Percentiles rank a stretch among this genome's conserved stretches.
Evolutionary conservation across 2,888 invertebrate genomes (phyloP).

Genomic region (Callimorpha dominula): DNA sequence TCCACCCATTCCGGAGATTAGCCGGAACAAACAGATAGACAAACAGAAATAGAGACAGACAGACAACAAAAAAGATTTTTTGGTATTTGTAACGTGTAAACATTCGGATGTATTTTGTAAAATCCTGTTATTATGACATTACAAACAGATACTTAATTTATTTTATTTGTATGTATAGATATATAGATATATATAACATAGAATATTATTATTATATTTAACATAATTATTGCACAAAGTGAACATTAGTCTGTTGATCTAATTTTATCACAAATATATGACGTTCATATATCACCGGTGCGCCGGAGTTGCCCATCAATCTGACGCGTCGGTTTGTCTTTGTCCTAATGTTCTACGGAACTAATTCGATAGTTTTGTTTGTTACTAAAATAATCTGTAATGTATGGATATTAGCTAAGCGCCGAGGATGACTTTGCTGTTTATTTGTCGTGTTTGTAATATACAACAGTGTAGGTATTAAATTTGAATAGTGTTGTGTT

Average conservation of each 20-base stretch:
- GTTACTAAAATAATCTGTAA: slow-evolving; percentile 32
- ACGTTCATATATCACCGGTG: slow-evolving; percentile 50
- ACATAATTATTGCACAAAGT: not conserved
- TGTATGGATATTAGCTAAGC: slow-evolving; percentile 7
- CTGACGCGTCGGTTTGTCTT: slow-evolving; percentile 49
- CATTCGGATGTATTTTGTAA: too few species aligned
- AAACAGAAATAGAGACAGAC: too few species aligned
- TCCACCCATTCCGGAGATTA: too few species aligned
- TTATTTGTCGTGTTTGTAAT: slow-evolving; percentile 2
- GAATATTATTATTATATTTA: not conserved
- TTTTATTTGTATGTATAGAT: too few species aligned
- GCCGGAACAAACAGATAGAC: too few species aligned
- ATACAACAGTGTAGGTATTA: not conserved
- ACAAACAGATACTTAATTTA: too few species aligned
- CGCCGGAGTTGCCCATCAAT: slow-evolving; percentile 52
- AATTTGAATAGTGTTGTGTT: not conserved
- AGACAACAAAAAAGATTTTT: too few species aligned
- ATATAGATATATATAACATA: too few species aligned
- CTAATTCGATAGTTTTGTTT: slow-evolving; percentile 40
- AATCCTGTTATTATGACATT: too few species aligned
- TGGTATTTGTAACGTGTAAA: too few species aligned
- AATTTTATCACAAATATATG: slow-evolving; percentile 49
- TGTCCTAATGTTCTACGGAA: slow-evolving; percentile 40
- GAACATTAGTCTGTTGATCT: slow-evolving; percentile 21
- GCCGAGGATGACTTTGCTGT: not conserved